These are phyloP conservation scores for Montifringilla adamsi DNA, from an alignment of 2,113 vertebrate genomes.

Conservation along the genomic window DNA sequence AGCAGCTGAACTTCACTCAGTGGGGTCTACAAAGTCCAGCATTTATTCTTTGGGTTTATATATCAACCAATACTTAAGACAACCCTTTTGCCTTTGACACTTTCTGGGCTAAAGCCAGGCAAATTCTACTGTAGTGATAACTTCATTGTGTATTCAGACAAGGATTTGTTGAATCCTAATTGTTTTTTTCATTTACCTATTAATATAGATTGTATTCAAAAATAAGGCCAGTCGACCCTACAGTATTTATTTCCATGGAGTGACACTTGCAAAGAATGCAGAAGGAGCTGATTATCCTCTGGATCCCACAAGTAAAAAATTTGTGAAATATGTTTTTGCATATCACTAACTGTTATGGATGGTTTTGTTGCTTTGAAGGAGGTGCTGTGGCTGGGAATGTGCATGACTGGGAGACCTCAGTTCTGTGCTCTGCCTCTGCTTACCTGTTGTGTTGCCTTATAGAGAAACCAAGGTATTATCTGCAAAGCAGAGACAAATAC, in stretches of 20 bases:
- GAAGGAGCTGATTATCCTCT: constrained; percentile 83
- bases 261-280: constrained; percentile 85
- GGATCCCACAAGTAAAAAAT: constrained; percentile 71
- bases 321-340: background rate
- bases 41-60: background rate
- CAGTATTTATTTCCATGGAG: constrained; percentile 95
- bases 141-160: background rate
- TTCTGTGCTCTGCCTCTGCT: background rate
- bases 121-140: background rate
- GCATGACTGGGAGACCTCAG: background rate
- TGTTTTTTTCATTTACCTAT: background rate
- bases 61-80: background rate
- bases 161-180: background rate
- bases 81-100: background rate
- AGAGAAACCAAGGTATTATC: background rate
- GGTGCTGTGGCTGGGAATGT: background rate
- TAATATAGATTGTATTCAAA: constrained; percentile 89
- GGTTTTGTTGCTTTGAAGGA: background rate
- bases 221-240: constrained; percentile 91
- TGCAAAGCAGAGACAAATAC: background rate
- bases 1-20: background rate
- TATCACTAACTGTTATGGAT: background rate
- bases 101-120: background rate
- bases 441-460: background rate
- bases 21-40: background rate